Conservation (phyloP, 2,888 invertebrate genomes). For the Thereva nobilitata region DNA sequence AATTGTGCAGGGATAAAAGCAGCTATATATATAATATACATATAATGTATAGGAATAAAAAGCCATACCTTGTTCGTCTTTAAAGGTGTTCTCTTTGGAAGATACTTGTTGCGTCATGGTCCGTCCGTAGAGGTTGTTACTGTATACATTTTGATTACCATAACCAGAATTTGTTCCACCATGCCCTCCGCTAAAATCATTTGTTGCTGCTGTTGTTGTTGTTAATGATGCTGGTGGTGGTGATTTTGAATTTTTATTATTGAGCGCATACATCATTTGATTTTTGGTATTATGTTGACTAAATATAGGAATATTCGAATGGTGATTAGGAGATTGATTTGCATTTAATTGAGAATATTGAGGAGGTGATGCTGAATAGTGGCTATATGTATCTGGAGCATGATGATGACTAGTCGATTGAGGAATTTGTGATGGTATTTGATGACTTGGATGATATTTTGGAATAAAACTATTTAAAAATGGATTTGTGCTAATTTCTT, state of each 20-base stretch:
- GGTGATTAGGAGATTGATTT: constrained; percentile 20
- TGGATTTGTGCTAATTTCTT: constrained; percentile 50
- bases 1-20: background rate
- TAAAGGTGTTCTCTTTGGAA: constrained; percentile 42
- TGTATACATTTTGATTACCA: constrained; percentile 42
- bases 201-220: constrained; percentile 8
- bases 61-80: constrained; percentile 48
- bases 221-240: constrained; percentile 35
- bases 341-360: constrained; percentile 39
- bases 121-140: constrained; percentile 42
- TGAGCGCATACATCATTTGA: background rate
- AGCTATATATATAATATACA: background rate
- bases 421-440: constrained; percentile 40
- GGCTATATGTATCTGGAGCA: constrained; percentile 20
- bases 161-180: constrained; percentile 33
- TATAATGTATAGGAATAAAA: constrained; percentile 33
- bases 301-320: constrained; percentile 31
- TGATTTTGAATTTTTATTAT: constrained; percentile 37
- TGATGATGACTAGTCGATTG: constrained; percentile 33
- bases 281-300: constrained; percentile 17
- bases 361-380: constrained; percentile 29
- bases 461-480: constrained; percentile 54
- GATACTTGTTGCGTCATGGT: constrained; percentile 34
- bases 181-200: constrained; percentile 22
- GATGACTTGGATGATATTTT: constrained; percentile 41